Percentiles rank a stretch among this genome's conserved stretches.
Evolutionary conservation across 2,888 invertebrate genomes (phyloP).

Genomic region (Sinodicranocentrus sp.): DNA sequence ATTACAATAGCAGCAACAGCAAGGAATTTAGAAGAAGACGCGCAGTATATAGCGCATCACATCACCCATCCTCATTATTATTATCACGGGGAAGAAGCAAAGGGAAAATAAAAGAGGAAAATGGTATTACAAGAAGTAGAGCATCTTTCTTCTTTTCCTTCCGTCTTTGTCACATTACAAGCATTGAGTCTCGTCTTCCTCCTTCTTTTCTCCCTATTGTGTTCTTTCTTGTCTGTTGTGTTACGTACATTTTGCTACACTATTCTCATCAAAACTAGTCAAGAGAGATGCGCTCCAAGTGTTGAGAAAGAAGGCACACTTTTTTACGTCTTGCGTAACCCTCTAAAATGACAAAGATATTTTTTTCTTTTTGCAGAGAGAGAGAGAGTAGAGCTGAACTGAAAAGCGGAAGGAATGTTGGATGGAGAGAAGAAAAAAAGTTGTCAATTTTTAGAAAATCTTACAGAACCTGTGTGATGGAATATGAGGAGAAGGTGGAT

Average conservation of each 20-base stretch:
- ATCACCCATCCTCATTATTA: constrained; percentile 11
- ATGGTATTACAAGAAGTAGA: constrained; percentile 32
- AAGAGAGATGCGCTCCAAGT: constrained; percentile 1
- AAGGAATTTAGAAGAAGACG: neutral
- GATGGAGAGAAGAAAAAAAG: constrained; percentile 5
- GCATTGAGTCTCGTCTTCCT: constrained; percentile 41
- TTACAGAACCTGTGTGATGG: neutral
- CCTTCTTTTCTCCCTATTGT: constrained; percentile 18
- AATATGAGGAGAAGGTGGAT: constrained; percentile 7
- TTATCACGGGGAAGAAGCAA: neutral
- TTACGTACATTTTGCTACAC: neutral
- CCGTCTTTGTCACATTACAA: constrained; percentile 37
- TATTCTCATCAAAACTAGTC: constrained; percentile 14
- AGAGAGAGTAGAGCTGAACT: neutral
- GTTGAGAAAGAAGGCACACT: constrained; percentile 15
- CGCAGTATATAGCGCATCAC: constrained; percentile 20
- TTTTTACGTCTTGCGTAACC: constrained; percentile 36
- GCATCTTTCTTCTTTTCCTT: constrained; percentile 39
- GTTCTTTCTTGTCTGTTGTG: constrained; percentile 33
- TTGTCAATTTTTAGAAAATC: constrained; percentile 13
- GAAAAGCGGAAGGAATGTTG: neutral
- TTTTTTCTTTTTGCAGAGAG: constrained; percentile 22
- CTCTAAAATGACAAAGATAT: neutral
- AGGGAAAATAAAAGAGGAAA: neutral
- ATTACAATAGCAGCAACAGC: constrained; percentile 37